A percentile compares a stretch with the other conserved stretches of the same genome.
phyloP scores from a whole-genome alignment of 2,113 vertebrate species.

The Nannobrachium achirus region DNA sequence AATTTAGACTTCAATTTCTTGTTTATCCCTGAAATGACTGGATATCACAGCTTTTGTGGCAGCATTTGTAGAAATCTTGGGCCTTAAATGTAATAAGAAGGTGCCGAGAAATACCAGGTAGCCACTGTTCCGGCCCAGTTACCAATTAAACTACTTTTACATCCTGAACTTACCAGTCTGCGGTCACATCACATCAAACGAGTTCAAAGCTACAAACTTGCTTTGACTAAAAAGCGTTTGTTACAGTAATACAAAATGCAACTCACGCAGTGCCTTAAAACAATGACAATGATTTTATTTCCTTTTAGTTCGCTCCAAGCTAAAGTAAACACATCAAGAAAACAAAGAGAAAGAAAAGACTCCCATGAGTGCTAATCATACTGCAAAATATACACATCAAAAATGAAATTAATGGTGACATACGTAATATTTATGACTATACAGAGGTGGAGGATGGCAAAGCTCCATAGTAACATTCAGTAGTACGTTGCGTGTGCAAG shows the following conservation, averaged over 20 bases:
- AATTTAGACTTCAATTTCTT: too few species aligned
- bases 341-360: constrained; percentile 9
- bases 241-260: constrained; percentile 30
- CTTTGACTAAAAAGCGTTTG: constrained; percentile 14
- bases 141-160: too few species aligned
- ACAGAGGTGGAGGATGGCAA: constrained; percentile 3
- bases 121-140: too few species aligned
- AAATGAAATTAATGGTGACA: not conserved
- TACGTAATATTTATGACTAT: not conserved
- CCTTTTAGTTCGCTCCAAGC: constrained; percentile 36
- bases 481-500: constrained; percentile 20
- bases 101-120: too few species aligned
- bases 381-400: constrained; percentile 39
- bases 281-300: constrained; percentile 35
- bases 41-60: too few species aligned
- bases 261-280: constrained; percentile 27
- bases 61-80: too few species aligned
- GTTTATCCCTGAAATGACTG: too few species aligned
- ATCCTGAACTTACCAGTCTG: too few species aligned
- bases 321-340: constrained; percentile 31
- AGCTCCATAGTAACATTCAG: constrained; percentile 18
- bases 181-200: too few species aligned
- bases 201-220: constrained; percentile 24
- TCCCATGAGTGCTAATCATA: constrained; percentile 5
- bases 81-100: too few species aligned